Conservation (phyloP, 2,888 invertebrate genomes). For the Zonitis immaculata region DNA sequence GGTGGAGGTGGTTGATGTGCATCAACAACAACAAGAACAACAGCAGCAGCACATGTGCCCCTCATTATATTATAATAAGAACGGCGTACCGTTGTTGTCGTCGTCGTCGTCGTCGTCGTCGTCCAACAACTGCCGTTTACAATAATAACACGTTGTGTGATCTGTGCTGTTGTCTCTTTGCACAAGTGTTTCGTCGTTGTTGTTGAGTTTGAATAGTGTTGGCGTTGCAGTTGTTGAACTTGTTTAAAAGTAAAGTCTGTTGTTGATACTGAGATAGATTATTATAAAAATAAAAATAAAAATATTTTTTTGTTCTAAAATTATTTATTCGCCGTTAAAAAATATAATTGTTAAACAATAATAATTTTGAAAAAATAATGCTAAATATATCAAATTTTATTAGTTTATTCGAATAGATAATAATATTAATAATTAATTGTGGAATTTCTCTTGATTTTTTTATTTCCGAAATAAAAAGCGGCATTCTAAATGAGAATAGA, state of each 20-base stretch:
- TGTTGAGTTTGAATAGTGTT: conserved; percentile 24
- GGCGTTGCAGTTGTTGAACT: conserved; percentile 24
- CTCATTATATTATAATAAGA: conserved; percentile 1
- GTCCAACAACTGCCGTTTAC: conserved; percentile 16
- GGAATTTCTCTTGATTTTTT: neutral
- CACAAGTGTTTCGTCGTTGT: conserved; percentile 17
- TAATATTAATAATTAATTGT: neutral
- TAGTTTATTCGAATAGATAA: neutral
- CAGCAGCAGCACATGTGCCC: conserved; percentile 1
- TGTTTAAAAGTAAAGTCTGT: conserved; percentile 14
- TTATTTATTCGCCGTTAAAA: neutral
- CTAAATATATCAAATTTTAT: neutral
- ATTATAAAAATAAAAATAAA: neutral
- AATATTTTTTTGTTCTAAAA: neutral
- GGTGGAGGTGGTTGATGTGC: conserved; percentile 3
- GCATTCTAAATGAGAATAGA: conserved; percentile 36
- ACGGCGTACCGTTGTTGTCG: neutral
- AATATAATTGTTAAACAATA: too few relatives aligned
- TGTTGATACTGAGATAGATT: conserved; percentile 19
- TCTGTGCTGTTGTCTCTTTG: conserved; percentile 13
- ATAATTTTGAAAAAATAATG: too few relatives aligned
- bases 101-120: too few relatives aligned
- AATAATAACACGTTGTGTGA: conserved; percentile 23
- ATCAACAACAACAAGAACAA: too few relatives aligned
- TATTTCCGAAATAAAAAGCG: conserved; percentile 32